Percentiles rank a stretch among this genome's conserved stretches.
Evolutionary conservation across 1,140 invertebrate genomes (phyloP).

Genomic region (Phthorimaea operculella): DNA sequence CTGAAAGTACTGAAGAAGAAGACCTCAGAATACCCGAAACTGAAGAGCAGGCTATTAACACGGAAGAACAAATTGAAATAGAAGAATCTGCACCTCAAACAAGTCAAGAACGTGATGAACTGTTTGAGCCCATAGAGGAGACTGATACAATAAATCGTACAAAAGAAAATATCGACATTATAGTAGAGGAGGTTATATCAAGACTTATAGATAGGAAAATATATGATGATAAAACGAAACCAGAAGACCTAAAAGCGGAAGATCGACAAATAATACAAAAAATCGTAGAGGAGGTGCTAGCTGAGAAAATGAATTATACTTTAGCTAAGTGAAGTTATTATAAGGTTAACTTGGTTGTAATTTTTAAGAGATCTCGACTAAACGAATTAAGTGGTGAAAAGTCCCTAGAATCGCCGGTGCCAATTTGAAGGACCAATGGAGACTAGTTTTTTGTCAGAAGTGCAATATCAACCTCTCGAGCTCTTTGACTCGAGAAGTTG

Average conservation of each 20-base stretch:
- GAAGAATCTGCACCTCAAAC: conserved; percentile 10
- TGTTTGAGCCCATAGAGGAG: background rate
- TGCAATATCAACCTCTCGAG: no score
- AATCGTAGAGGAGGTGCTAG: conserved; percentile 62
- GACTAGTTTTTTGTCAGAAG: no score
- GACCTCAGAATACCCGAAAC: conserved; percentile 8
- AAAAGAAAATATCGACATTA: conserved; percentile 57
- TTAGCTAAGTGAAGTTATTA: conserved; percentile 7
- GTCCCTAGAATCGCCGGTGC: background rate
- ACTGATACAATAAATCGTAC: conserved; percentile 17
- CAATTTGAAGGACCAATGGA: background rate
- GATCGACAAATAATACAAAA: conserved; percentile 60
- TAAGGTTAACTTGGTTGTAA: background rate
- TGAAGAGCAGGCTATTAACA: conserved; percentile 7
- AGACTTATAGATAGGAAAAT: conserved; percentile 61
- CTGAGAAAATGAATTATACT: conserved; percentile 52
- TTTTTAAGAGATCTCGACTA: background rate
- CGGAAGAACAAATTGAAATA: conserved; percentile 16
- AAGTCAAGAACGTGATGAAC: conserved; percentile 3
- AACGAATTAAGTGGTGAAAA: background rate
- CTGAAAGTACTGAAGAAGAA: conserved; percentile 24
- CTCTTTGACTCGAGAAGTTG: no score
- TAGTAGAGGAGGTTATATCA: conserved; percentile 62
- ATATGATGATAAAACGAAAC: conserved; percentile 57
- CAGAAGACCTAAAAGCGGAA: conserved; percentile 49